phyloP scores from a whole-genome alignment of 2,888 invertebrate species.

The Falcaria lacertinaria region DNA sequence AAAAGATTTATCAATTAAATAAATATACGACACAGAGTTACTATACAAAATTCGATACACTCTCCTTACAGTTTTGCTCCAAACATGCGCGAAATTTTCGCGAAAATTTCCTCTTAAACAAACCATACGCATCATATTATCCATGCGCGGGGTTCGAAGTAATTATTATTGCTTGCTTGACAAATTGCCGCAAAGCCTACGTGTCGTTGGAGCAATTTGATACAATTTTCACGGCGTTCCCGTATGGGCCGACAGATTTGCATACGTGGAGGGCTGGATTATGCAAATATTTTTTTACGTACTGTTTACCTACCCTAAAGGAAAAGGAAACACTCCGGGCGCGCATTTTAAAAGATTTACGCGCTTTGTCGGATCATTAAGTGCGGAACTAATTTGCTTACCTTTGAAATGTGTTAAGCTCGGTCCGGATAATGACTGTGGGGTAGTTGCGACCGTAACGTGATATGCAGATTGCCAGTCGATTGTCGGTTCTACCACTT shows the following conservation, averaged over 20 bases:
- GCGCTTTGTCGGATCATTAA: slow-evolving; percentile 79
- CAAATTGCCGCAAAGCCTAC: slow-evolving; percentile 74
- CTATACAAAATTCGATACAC: too few species aligned
- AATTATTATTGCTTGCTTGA: slow-evolving; percentile 76
- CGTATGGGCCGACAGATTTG: slow-evolving; percentile 66
- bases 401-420: slow-evolving; percentile 78
- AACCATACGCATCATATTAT: slow-evolving; percentile 33
- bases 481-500: slow-evolving; percentile 34
- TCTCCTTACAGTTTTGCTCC: too few species aligned
- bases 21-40: too few species aligned
- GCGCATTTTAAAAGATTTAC: slow-evolving; percentile 78
- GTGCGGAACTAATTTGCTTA: slow-evolving; percentile 79
- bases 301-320: slow-evolving; percentile 62
- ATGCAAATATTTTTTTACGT: slow-evolving; percentile 77
- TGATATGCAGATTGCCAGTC: slow-evolving; percentile 68
- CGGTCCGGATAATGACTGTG: slow-evolving; percentile 69
- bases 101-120: slow-evolving; percentile 16
- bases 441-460: slow-evolving; percentile 61
- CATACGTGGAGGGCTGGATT: slow-evolving; percentile 71
- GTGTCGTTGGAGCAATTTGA: slow-evolving; percentile 75
- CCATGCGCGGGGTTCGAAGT: slow-evolving; percentile 60
- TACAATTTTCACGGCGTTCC: slow-evolving; percentile 74
- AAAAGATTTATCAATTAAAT: too few species aligned
- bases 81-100: too few species aligned
- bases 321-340: slow-evolving; percentile 70